Conservation (phyloP, 2,113 vertebrate genomes). For the Machaerirhynchus nigripectus region DNA sequence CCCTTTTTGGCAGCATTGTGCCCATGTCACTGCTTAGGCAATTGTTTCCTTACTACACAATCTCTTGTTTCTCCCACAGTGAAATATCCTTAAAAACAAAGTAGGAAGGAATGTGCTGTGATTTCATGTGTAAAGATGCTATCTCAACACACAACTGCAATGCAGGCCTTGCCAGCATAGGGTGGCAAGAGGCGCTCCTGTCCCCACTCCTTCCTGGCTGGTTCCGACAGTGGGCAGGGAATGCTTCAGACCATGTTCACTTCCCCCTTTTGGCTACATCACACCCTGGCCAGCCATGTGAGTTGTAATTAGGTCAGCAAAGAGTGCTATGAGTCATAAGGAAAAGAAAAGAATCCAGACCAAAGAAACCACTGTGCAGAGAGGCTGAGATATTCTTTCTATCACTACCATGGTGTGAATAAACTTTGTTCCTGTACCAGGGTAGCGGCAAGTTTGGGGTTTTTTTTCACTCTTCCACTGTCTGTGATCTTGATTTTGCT, state of each 20-base stretch:
- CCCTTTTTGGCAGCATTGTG: neutral
- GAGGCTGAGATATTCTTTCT: neutral
- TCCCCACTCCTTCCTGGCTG: neutral
- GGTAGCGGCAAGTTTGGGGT: neutral
- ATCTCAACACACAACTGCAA: neutral
- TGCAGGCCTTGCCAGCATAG: neutral
- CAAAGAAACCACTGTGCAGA: neutral
- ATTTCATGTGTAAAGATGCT: neutral
- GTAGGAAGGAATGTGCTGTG: neutral
- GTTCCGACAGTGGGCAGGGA: neutral
- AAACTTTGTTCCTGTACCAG: neutral
- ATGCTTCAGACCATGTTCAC: neutral
- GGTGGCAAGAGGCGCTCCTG: neutral
- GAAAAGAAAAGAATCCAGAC: neutral
- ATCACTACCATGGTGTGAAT: neutral
- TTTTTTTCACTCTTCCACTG: neutral
- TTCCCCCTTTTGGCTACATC: neutral
- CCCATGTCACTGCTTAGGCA: neutral
- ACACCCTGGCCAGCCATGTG: rapidly evolving
- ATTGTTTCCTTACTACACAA: neutral
- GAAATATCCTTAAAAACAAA: neutral
- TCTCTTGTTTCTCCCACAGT: neutral
- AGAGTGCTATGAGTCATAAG: neutral
- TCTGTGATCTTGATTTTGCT: neutral
- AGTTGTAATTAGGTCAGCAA: neutral